Percentiles rank a stretch among this genome's conserved stretches.
These are phyloP conservation scores for Drosophila takahashii DNA, from an alignment of 1,140 invertebrate genomes.

Conservation along the genomic window DNA sequence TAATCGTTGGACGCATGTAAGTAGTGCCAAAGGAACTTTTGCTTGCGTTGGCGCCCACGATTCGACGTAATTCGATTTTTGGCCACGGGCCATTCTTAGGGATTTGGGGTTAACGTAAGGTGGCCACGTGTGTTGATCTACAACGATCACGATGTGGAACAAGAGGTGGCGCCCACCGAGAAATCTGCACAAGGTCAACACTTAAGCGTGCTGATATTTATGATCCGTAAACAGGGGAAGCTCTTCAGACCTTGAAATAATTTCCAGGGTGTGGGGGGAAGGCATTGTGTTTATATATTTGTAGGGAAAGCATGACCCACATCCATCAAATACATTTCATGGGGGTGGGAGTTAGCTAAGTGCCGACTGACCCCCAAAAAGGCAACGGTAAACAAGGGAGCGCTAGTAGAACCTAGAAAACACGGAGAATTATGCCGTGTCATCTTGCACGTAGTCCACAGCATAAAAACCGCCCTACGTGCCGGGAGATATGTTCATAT, in stretches of 20 bases:
- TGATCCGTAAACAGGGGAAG: slow-evolving; percentile 11
- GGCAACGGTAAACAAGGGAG: slow-evolving; percentile 41
- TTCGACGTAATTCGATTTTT: slow-evolving; percentile 43
- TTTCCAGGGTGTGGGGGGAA: neutral
- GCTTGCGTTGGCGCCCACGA: slow-evolving; percentile 43
- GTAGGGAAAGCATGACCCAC: slow-evolving; percentile 30
- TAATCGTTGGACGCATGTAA: slow-evolving; percentile 57
- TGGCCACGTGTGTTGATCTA: slow-evolving; percentile 63
- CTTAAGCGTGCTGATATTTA: slow-evolving; percentile 47
- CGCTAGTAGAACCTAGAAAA: neutral
- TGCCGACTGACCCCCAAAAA: slow-evolving; percentile 62
- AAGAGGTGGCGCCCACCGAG: slow-evolving; percentile 15
- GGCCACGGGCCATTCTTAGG: slow-evolving; percentile 45
- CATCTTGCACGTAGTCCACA: slow-evolving; percentile 73
- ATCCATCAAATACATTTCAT: slow-evolving; percentile 25
- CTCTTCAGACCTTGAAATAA: slow-evolving; percentile 16
- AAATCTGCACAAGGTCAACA: slow-evolving; percentile 33
- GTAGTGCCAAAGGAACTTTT: slow-evolving; percentile 28
- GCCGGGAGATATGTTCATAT: slow-evolving; percentile 22
- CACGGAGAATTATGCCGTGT: slow-evolving; percentile 54
- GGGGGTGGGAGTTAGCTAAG: slow-evolving; percentile 18
- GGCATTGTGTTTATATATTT: no score
- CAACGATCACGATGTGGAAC: slow-evolving; percentile 32
- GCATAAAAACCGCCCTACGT: slow-evolving; percentile 62
- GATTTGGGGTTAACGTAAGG: slow-evolving; percentile 21